Evolutionary conservation across 2,113 vertebrate species (phyloP), one percentile per base, ranked within the genome.

Genomic region (Oreochromis niloticus): DNA sequence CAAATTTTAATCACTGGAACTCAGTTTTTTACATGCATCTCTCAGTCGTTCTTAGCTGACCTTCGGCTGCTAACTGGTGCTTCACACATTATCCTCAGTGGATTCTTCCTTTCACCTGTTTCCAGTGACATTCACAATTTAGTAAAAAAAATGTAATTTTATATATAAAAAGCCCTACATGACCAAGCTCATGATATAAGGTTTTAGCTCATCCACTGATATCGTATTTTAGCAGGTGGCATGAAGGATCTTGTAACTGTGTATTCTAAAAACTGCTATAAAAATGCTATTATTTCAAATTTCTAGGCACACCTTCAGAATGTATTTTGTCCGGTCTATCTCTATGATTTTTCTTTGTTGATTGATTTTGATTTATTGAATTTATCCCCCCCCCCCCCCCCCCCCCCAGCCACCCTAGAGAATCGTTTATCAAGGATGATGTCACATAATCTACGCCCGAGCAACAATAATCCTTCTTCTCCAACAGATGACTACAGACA

Each of bases 401-500:
- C 93, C 92, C 82, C 17, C 92, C 82, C 91, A 97, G 97, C 90
- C 68, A 78, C 50, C 10, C 81, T 95, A 39, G 96, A 96, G 87
- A 85, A 43, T 56, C 95, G 94, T 46, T 93, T 96, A 56, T 95
- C 95, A 8, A 83, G 83, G 12, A 80, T 91, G 88, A 48, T 94
- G 61, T 94, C 92, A 66, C 83, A 30, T 7, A 85, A 57, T 66
- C 19, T 68, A 8, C 88, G 79, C 24, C 6, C 78, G 8, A 10
- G 34, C 52, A 83, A 78, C 48, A 79, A 68, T 9, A 5, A 7
- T 6, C 90, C 96, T 32, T 19, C 59, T 9, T 95, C 94, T 36
- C 94, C 94, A 7, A 87, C 94, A 24, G 94, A 94, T 10, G 96
- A 97, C 83, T 97, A 97, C 85, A 96, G 96, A 89, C 93, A 89